These are phyloP conservation scores for Scarus forsteni DNA, from an alignment of 2,797 vertebrate genomes.

Conservation along the genomic window DNA sequence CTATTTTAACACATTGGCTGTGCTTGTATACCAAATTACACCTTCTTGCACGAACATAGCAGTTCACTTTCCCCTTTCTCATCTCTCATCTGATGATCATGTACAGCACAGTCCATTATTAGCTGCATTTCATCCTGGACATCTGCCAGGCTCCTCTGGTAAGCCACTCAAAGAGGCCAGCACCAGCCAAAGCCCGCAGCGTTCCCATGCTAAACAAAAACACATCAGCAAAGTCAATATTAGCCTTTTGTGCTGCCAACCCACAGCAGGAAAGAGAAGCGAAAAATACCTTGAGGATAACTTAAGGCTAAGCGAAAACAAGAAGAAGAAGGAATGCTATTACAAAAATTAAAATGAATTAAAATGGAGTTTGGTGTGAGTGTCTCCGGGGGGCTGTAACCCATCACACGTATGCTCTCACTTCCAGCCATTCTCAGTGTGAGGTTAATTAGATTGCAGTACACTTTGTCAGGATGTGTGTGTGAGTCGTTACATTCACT, in stretches of 20 bases:
- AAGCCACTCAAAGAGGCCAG: slow-evolving; percentile 64
- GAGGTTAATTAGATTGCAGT: slow-evolving; percentile 65
- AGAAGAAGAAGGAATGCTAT: slow-evolving; percentile 30
- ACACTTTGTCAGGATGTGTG: slow-evolving; percentile 56
- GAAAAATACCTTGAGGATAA: slow-evolving; percentile 65
- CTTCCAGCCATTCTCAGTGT: slow-evolving; percentile 62
- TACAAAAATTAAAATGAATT: not conserved
- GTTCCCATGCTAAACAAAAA: slow-evolving; percentile 74
- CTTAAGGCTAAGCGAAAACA: slow-evolving; percentile 60
- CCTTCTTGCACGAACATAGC: not conserved
- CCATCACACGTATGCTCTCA: slow-evolving; percentile 48
- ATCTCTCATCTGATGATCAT: slow-evolving; percentile 38
- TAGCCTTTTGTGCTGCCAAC: slow-evolving; percentile 65
- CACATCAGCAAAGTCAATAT: slow-evolving; percentile 77
- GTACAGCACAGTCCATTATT: slow-evolving; percentile 60
- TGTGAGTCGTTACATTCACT: slow-evolving; percentile 34
- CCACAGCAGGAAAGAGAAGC: slow-evolving; percentile 48
- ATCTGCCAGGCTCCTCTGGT: slow-evolving; percentile 62
- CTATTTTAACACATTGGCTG: not conserved
- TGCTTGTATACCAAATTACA: slow-evolving; percentile 19
- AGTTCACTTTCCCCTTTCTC: slow-evolving; percentile 8
- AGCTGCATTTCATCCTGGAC: slow-evolving; percentile 61
- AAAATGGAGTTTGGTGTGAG: slow-evolving; percentile 31
- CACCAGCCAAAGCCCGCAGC: slow-evolving; percentile 52
- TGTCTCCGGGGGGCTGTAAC: slow-evolving; percentile 56